Percentiles rank a stretch among this genome's conserved stretches.
phyloP scores from a whole-genome alignment of 1,140 invertebrate genomes.

The Hyphantria cunea region DNA sequence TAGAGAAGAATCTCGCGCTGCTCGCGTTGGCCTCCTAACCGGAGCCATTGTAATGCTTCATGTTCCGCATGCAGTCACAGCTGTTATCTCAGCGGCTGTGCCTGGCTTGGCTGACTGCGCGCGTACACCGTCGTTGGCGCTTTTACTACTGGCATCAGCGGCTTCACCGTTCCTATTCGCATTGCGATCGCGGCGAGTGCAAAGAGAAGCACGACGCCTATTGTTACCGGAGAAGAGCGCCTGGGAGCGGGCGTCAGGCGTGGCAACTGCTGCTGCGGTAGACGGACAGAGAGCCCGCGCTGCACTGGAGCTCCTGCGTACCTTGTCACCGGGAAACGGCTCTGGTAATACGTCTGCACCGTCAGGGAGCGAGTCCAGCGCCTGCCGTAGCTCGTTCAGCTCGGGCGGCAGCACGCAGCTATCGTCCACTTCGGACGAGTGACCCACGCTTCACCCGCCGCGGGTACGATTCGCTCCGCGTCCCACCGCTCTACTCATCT shows the following conservation, averaged over 20 bases:
- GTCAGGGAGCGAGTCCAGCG: conserved; percentile 52
- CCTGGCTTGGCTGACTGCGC: conserved; percentile 62
- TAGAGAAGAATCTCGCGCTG: conserved; percentile 90
- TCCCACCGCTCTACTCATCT: conserved; percentile 78
- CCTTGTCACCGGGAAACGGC: conserved; percentile 76
- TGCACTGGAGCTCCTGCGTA: conserved; percentile 68
- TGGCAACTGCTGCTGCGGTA: conserved; percentile 53
- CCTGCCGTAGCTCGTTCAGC: conserved; percentile 70
- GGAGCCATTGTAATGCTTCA: conserved; percentile 88
- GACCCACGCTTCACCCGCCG: conserved; percentile 50
- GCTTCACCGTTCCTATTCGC: conserved; percentile 90
- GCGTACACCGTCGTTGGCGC: conserved; percentile 83
- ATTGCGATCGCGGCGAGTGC: conserved; percentile 88
- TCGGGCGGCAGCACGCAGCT: conserved; percentile 75
- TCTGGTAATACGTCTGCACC: conserved; percentile 81
- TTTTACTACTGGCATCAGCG: conserved; percentile 86
- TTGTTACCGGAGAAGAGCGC: conserved; percentile 68
- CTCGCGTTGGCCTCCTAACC: conserved; percentile 83
- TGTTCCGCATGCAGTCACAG: conserved; percentile 85
- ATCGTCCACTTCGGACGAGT: conserved; percentile 75
- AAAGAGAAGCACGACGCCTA: conserved; percentile 84
- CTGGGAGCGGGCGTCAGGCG: conserved; percentile 60
- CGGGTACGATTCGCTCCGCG: conserved; percentile 62
- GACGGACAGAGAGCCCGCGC: conserved; percentile 70
- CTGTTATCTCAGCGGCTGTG: conserved; percentile 84